Evolutionary conservation across 2,888 invertebrate species (phyloP), one percentile per base, ranked within the genome.

Genomic region (Synergus laeviventris): DNA sequence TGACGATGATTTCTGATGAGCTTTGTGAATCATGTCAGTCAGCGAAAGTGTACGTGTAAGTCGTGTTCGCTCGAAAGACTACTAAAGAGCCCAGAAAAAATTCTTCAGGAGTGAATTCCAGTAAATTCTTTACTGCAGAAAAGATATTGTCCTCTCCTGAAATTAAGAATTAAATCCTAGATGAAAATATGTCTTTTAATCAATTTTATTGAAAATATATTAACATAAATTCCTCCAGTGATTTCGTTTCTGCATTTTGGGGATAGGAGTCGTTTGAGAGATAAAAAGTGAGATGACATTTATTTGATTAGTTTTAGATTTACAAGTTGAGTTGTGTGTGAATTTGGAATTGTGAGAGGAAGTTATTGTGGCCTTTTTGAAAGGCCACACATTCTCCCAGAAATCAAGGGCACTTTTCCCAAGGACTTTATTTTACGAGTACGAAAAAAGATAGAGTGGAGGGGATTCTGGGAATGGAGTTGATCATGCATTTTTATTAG

Each of bases 381-480:
- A 70, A 70, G 49, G 70, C 49, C 70, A 45, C n/a, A 70, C 70
- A 70, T 70, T 70, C 70, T 49, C 70, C 49, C 45, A 70, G 70
- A 70, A 70, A 70, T 70, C 70, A 70, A 70, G 70, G 70, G 49
- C 70, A 70, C 31, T 70, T 31, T 70, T 70, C 16, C n/a, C 70
- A 70, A 70, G 70, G 70, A 49, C 70, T 49, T n/a, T 49, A 70
- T 70, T 70, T 70, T 70, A 70, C 49, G 70, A 49, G 70, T 31
- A 45, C 8, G 45, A 31, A 49, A 49, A 70, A 49, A 49, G 45
- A 39, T 8, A 49, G 14, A 49, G 31, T 31, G 31, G 70, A 70
- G 31, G n/a, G 45, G 39, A n/a, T 73, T 61, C 60, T 74, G 31
- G 39, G 36, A 62, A 31, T 66, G 16, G 60, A 60, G 49, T 70